Evolutionary conservation across 2,797 vertebrate species (phyloP).

Genomic region (Paguma larvata): DNA sequence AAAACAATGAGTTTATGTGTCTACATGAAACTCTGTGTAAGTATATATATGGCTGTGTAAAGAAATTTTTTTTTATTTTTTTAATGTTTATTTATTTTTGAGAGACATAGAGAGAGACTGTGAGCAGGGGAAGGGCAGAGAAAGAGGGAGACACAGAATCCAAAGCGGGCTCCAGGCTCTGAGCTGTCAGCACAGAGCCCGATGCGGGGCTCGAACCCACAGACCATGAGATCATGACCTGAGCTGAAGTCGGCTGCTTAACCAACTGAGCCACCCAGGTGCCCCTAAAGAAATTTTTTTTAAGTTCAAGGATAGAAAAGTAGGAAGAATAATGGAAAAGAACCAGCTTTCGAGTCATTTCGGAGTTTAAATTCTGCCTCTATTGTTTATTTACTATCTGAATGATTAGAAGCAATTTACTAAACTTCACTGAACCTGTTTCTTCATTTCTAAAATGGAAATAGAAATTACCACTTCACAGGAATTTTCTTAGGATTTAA

Average conservation of each 20-base stretch:
- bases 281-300: background rate
- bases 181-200: no score
- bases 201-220: no score
- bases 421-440: background rate
- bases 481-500: conserved; percentile 16
- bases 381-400: background rate
- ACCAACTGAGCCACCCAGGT: no score
- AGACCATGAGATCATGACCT: no score
- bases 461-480: background rate
- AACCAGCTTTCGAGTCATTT: background rate
- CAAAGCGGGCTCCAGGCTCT: no score
- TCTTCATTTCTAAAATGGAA: conserved; percentile 44
- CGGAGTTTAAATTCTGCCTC: background rate
- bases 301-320: background rate
- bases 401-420: background rate
- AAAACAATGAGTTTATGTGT: background rate
- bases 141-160: no score
- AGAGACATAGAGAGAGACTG: no score
- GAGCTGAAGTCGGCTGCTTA: no score
- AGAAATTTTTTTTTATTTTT: background rate
- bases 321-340: background rate
- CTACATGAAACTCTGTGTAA: background rate
- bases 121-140: no score
- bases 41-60: background rate
- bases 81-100: no score